Percentiles rank a stretch among this genome's conserved stretches.
phyloP scores from a whole-genome alignment of 2,113 vertebrate species.

The Charadrius vociferus region DNA sequence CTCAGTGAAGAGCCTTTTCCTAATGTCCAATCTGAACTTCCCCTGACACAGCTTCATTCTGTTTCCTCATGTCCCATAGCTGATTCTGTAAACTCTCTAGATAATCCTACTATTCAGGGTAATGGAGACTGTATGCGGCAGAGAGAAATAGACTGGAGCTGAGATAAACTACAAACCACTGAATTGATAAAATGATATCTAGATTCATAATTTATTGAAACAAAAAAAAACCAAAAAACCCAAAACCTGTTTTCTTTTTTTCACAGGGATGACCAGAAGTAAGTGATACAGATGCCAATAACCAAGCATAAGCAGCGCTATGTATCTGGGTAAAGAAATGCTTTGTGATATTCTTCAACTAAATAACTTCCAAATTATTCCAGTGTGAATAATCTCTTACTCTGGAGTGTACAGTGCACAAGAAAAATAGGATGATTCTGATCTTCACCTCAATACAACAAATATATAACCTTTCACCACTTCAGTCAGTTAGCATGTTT shows the following conservation, averaged over 20 bases:
- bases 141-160: not conserved
- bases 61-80: not conserved
- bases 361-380: not conserved
- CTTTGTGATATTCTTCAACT: not conserved
- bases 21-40: no score
- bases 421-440: not conserved
- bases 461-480: not conserved
- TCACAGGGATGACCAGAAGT: not conserved
- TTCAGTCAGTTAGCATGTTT: not conserved
- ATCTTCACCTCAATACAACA: not conserved
- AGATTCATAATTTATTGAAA: not conserved
- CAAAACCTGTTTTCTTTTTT: not conserved
- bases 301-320: not conserved
- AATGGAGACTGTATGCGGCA: not conserved
- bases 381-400: not conserved
- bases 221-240: not conserved
- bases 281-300: not conserved
- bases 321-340: not conserved
- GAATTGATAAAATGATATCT: not conserved
- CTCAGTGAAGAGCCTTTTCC: no score
- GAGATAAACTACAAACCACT: not conserved
- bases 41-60: no score
- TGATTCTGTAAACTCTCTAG: not conserved
- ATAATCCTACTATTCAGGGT: not conserved
- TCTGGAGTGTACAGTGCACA: not conserved